Conservation (phyloP, 2,113 vertebrate genomes). For the Callospermophilus lateralis region DNA sequence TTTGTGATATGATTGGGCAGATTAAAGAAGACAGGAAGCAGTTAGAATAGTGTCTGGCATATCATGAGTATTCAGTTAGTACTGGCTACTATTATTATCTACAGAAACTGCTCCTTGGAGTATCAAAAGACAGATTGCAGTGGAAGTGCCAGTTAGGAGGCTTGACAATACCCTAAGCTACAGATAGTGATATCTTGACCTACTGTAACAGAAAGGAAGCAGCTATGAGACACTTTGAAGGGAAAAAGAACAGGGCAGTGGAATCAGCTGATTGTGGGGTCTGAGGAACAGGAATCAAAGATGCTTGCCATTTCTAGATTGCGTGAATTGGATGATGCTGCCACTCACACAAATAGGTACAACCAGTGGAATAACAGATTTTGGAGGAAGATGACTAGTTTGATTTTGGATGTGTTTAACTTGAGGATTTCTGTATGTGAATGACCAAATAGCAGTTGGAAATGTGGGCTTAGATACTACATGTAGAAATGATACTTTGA, state of each 20-base stretch:
- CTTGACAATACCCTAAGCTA: not conserved
- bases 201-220: not conserved
- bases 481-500: not conserved
- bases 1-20: not conserved
- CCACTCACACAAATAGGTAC: not conserved
- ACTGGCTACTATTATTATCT: not conserved
- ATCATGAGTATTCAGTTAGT: not conserved
- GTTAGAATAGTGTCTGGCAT: not conserved
- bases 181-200: not conserved
- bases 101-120: conserved; percentile 27
- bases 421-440: not conserved
- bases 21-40: conserved; percentile 57
- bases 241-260: not conserved
- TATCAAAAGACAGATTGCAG: not conserved
- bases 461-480: not conserved
- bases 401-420: not conserved
- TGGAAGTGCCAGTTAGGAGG: not conserved
- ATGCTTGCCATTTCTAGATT: not conserved
- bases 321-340: not conserved
- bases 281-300: not conserved
- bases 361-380: not conserved
- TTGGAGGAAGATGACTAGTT: not conserved
- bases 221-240: not conserved
- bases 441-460: not conserved
- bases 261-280: not conserved